Conservation (phyloP, 2,797 vertebrate species). For the Gobionotothen gibberifrons region DNA sequence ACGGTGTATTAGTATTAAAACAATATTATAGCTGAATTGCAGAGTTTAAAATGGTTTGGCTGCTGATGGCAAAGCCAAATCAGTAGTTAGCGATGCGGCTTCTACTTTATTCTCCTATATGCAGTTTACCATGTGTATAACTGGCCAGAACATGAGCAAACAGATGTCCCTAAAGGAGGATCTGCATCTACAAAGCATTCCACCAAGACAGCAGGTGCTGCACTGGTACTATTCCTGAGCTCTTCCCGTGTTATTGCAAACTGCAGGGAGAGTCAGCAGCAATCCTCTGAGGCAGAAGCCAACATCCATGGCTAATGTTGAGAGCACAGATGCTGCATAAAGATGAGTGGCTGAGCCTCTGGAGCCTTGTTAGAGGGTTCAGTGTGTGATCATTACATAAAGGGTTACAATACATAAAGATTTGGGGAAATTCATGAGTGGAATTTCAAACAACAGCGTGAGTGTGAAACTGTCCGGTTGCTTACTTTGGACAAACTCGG, state of each 20-base stretch:
- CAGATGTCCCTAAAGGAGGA: background rate
- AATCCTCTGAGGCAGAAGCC: background rate
- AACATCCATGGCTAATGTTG: conserved; percentile 17
- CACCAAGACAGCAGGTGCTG: conserved; percentile 3
- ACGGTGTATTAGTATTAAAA: too few relatives aligned
- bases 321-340: conserved; percentile 13
- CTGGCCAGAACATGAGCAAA: background rate
- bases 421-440: conserved; percentile 6
- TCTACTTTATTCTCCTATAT: background rate
- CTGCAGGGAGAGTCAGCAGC: conserved; percentile 1
- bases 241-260: background rate
- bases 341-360: conserved; percentile 22
- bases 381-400: conserved; percentile 32
- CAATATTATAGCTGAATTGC: too few relatives aligned
- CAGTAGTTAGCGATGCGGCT: background rate
- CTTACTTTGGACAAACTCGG: too few relatives aligned
- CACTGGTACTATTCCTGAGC: background rate
- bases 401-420: conserved; percentile 1
- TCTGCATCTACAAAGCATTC: conserved; percentile 4
- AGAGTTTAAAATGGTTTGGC: too few relatives aligned
- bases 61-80: too few relatives aligned
- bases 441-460: background rate
- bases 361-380: conserved; percentile 16
- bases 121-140: background rate
- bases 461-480: background rate